phyloP scores from a whole-genome alignment of 2,113 vertebrate genomes.

The Gnathonemus longibarbis region DNA sequence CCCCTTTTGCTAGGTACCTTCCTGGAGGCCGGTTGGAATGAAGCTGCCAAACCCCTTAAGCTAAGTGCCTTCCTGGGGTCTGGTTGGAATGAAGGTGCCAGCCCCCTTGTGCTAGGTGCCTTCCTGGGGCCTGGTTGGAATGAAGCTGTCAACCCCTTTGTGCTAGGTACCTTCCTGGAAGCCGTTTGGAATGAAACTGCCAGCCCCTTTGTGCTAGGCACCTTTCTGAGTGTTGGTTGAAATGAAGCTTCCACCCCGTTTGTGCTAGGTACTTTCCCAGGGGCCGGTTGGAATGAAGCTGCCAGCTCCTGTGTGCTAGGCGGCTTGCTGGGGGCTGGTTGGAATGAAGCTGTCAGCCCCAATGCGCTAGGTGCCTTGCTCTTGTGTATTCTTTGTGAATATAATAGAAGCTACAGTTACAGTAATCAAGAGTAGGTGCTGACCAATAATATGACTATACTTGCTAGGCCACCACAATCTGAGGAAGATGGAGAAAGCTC shows the following conservation, averaged over 20 bases:
- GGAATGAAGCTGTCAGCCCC: neutral
- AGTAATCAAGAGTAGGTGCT: neutral
- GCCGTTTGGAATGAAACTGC: neutral
- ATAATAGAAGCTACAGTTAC: neutral
- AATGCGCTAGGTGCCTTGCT: neutral
- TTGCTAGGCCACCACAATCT: neutral
- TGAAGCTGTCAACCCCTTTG: neutral
- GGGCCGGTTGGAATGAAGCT: neutral
- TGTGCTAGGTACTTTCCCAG: too few relatives aligned
- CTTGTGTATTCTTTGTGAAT: neutral
- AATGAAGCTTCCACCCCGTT: too few relatives aligned
- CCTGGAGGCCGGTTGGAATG: neutral
- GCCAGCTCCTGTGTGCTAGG: accelerated
- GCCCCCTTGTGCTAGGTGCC: neutral
- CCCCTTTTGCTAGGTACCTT: accelerated
- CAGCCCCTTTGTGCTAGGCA: neutral
- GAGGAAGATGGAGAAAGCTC: neutral
- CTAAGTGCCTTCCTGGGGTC: neutral
- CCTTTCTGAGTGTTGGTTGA: neutral
- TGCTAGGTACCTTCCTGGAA: accelerated
- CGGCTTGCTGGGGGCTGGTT: neutral
- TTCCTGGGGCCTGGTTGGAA: neutral
- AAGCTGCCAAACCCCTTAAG: accelerated
- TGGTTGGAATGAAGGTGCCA: neutral
- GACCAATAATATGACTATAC: neutral